Conservation (phyloP, 2,888 invertebrate genomes). For the Schizaphis graminum region DNA sequence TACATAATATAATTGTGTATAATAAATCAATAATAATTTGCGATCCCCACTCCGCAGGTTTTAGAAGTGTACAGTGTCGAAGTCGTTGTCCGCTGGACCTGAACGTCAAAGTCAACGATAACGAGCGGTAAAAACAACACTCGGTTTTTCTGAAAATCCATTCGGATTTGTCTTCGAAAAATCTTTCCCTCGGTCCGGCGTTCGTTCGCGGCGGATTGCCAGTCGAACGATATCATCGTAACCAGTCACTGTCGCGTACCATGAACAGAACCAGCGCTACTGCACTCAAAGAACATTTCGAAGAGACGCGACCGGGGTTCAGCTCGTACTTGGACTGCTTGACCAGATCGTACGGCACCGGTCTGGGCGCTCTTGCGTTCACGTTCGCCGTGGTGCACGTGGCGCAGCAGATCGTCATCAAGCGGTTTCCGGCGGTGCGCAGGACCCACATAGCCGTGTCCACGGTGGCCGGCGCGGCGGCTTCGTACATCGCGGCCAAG, state of each 20-base stretch:
- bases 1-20: no score
- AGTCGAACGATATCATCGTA: background rate
- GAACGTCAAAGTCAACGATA: background rate
- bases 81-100: background rate
- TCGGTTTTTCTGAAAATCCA: background rate
- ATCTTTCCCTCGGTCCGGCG: background rate
- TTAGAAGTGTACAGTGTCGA: no score
- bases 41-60: background rate
- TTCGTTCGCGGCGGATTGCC: background rate
- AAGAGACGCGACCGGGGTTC: constrained; percentile 15
- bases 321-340: constrained; percentile 72
- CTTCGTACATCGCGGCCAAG: constrained; percentile 70
- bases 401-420: constrained; percentile 71
- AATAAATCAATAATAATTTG: no score
- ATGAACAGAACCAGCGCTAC: constrained; percentile 38
- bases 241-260: no score
- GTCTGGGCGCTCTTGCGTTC: constrained; percentile 72
- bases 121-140: background rate
- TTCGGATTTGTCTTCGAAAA: background rate
- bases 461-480: constrained; percentile 69
- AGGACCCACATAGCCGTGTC: constrained; percentile 71
- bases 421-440: constrained; percentile 70
- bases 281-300: constrained; percentile 34
- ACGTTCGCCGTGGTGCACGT: constrained; percentile 72
- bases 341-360: constrained; percentile 72